Evolutionary conservation across 2,113 vertebrate genomes (phyloP).

Genomic region (Semnornis frantzii): DNA sequence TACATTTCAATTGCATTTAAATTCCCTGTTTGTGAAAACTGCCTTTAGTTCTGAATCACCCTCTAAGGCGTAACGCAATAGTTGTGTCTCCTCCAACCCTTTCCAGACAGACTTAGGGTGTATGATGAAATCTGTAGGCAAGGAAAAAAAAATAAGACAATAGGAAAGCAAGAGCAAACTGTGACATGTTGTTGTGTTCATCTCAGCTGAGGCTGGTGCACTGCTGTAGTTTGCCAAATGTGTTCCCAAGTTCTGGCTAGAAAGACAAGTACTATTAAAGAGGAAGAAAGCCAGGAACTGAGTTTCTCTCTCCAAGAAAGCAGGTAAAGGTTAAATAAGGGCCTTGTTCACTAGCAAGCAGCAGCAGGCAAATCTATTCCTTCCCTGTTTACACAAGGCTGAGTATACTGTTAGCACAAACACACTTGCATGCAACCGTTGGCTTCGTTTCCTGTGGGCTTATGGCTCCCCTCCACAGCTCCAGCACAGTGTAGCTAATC

Average conservation of each 20-base stretch:
- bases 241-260: not conserved
- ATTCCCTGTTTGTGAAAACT: not conserved
- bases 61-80: not conserved
- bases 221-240: not conserved
- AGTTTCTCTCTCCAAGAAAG: not conserved
- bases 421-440: not conserved
- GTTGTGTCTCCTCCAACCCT: not conserved
- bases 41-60: not conserved
- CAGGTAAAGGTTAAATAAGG: not conserved
- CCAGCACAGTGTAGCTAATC: not conserved
- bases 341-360: not conserved
- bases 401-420: not conserved
- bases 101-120: not conserved
- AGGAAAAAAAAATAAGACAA: not conserved
- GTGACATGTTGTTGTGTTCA: not conserved
- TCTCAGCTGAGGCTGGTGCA: not conserved
- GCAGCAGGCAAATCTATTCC: not conserved
- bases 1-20: not conserved
- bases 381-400: not conserved
- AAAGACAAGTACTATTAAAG: not conserved
- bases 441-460: not conserved
- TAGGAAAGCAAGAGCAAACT: not conserved
- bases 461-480: fast-evolving
- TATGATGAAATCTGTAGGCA: not conserved
- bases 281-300: not conserved